Evolutionary conservation across 2,113 vertebrate genomes (phyloP).

Genomic region (Actinemys pallida): DNA sequence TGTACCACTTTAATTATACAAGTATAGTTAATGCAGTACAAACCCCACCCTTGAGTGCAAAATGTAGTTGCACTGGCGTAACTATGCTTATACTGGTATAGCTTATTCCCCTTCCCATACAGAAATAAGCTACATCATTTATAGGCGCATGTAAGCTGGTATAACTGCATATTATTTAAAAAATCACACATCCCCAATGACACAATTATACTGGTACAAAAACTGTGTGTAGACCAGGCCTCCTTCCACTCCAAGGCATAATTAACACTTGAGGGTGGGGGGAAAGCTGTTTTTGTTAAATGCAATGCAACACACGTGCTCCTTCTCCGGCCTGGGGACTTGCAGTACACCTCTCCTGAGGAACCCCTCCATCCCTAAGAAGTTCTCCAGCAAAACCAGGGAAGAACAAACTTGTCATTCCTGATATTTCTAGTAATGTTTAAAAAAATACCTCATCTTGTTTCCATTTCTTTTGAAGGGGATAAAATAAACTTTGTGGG

Average conservation of each 20-base stretch:
- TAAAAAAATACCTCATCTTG: not conserved
- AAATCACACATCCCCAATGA: not conserved
- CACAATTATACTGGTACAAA: not conserved
- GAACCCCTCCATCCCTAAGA: not conserved
- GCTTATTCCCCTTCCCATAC: not conserved
- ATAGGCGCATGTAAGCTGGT: not conserved
- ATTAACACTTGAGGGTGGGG: not conserved
- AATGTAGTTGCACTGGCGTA: not conserved
- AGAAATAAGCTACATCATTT: not conserved
- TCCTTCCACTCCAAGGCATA: not conserved
- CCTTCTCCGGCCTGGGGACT: not conserved
- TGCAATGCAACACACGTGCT: not conserved
- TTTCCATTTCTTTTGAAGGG: not conserved
- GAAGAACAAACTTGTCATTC: not conserved
- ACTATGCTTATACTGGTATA: not conserved
- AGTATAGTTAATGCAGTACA: not conserved
- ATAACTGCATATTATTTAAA: not conserved
- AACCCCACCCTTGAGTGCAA: not conserved
- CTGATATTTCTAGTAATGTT: not conserved
- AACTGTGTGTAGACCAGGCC: not conserved
- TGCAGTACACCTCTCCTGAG: too few species aligned
- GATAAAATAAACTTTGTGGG: not conserved
- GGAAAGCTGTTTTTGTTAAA: not conserved
- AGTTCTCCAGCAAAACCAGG: not conserved
- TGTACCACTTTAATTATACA: not conserved